These are phyloP conservation scores for Andrena praecox DNA, from an alignment of 2,888 invertebrate genomes.

Conservation along the genomic window DNA sequence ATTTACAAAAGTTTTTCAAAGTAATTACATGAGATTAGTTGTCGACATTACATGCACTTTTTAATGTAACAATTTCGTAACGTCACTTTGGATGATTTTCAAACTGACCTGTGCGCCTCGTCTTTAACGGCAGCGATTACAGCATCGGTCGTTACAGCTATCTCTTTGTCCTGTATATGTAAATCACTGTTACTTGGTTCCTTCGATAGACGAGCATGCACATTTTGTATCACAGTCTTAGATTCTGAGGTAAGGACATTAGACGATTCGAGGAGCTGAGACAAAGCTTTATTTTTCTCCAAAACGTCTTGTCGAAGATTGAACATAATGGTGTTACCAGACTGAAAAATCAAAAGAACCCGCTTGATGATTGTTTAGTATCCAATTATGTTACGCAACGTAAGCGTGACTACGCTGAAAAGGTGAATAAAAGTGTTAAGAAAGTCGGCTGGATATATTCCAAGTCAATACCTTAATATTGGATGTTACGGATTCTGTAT, in stretches of 20 bases:
- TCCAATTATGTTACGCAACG: neutral
- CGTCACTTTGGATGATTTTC: constrained; percentile 35
- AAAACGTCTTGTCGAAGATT: constrained; percentile 79
- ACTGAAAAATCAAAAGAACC: constrained; percentile 65
- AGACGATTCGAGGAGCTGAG: constrained; percentile 80
- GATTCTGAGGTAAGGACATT: constrained; percentile 75
- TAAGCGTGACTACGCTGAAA: neutral
- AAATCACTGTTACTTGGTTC: constrained; percentile 59
- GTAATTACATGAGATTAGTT: constrained; percentile 34
- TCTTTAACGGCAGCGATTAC: constrained; percentile 52
- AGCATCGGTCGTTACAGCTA: constrained; percentile 58
- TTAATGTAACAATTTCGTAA: constrained; percentile 38
- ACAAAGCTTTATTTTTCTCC: constrained; percentile 77
- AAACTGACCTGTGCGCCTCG: constrained; percentile 64
- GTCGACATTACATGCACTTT: constrained; percentile 32
- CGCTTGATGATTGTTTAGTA: neutral
- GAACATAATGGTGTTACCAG: constrained; percentile 79
- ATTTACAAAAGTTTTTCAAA: constrained; percentile 44
- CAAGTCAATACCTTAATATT: constrained; percentile 68
- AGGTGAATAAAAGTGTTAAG: neutral
- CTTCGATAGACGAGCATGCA: constrained; percentile 50
- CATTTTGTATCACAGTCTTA: constrained; percentile 71
- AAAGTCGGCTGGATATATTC: neutral
- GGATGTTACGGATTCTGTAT: constrained; percentile 70
- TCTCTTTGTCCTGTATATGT: constrained; percentile 52